A percentile compares a stretch with the other conserved stretches of the same genome.
Evolutionary conservation across 2,113 vertebrate genomes (phyloP).

Genomic region (Vulpes vulpes): DNA sequence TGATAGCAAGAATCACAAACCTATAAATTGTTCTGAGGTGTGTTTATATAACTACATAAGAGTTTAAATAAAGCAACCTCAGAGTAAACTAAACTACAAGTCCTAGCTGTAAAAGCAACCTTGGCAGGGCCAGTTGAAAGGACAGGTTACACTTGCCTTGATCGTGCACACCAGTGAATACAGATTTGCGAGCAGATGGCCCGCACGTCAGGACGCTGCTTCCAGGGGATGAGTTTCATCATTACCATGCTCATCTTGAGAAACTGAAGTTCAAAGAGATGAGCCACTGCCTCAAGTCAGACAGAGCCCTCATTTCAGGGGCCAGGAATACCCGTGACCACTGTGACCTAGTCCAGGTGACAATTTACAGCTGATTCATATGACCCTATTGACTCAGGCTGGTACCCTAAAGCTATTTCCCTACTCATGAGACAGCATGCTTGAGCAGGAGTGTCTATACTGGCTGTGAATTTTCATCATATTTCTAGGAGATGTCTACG

Average conservation of each 20-base stretch:
- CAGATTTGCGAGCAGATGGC: neutral
- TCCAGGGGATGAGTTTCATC: neutral
- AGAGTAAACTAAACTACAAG: slow-evolving; percentile 4
- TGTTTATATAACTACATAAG: slow-evolving; percentile 56
- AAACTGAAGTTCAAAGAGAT: slow-evolving; percentile 25
- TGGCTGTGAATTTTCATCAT: neutral
- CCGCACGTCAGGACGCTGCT: neutral
- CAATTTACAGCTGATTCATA: neutral
- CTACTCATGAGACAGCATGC: neutral
- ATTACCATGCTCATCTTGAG: neutral
- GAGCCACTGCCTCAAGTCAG: neutral
- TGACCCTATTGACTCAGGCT: neutral
- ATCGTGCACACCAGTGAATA: neutral
- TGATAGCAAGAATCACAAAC: slow-evolving; percentile 25
- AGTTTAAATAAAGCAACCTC: slow-evolving; percentile 67
- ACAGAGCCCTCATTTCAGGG: neutral
- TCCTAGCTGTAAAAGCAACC: neutral
- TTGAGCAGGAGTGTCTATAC: neutral
- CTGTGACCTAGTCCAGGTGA: neutral
- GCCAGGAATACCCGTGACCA: neutral
- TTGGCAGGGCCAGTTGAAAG: neutral
- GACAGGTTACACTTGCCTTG: neutral
- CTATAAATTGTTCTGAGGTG: slow-evolving; percentile 58
- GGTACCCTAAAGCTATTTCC: neutral
- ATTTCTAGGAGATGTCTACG: neutral